Conservation (phyloP, 2,797 vertebrate genomes). For the Lepilemur septentrionalis region DNA sequence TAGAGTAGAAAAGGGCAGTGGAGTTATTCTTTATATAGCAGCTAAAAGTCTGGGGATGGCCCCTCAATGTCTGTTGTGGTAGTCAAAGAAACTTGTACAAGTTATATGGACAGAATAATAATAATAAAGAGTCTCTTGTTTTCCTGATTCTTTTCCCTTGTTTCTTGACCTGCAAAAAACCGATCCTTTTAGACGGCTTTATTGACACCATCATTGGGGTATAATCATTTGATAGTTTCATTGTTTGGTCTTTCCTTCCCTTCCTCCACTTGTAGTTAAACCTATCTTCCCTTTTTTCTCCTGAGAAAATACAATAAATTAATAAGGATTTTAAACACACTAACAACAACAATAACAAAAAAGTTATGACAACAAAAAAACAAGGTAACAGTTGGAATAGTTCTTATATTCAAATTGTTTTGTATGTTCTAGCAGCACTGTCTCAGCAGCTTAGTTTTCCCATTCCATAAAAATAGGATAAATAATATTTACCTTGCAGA, state of each 20-base stretch:
- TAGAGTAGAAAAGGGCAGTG: background rate
- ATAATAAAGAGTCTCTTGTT: background rate
- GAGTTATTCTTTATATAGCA: background rate
- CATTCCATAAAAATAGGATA: background rate
- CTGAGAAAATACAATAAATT: background rate
- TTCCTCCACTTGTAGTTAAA: background rate
- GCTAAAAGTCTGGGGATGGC: background rate
- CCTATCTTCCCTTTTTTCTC: background rate
- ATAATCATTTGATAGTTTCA: background rate
- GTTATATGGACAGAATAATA: slow-evolving; percentile 52
- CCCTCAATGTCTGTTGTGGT: background rate
- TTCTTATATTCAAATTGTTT: background rate
- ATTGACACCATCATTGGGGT: background rate
- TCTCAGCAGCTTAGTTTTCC: background rate
- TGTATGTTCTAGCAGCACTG: background rate
- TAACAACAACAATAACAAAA: background rate
- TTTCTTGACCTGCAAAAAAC: background rate
- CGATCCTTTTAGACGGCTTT: background rate
- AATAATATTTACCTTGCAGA: background rate
- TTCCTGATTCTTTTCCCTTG: background rate
- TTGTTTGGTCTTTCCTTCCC: background rate
- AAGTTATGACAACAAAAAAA: background rate
- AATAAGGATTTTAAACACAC: background rate
- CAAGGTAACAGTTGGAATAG: background rate
- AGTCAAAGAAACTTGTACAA: slow-evolving; percentile 56